Conservation (phyloP, 1,140 invertebrate species). For the Heliconius hewitsoni region DNA sequence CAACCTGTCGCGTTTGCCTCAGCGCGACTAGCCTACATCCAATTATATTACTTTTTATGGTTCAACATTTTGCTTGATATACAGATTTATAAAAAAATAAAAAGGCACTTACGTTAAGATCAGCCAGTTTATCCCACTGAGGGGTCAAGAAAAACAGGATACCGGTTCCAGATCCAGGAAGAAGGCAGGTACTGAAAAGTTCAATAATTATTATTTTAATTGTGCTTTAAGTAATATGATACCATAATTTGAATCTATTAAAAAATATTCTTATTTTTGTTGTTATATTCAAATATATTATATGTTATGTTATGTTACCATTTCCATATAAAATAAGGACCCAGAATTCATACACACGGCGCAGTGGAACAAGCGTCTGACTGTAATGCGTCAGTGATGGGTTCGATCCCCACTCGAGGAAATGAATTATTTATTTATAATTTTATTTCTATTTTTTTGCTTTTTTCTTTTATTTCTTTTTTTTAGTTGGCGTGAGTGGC, state of each 20-base stretch:
- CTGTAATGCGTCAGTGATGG: too few relatives aligned
- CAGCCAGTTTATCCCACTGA: slow-evolving; percentile 84
- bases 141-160: slow-evolving; percentile 90
- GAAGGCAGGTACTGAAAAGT: slow-evolving; percentile 82
- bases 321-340: too few relatives aligned
- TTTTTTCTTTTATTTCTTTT: too few relatives aligned
- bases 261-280: not conserved
- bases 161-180: slow-evolving; percentile 89
- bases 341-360: too few relatives aligned
- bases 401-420: too few relatives aligned
- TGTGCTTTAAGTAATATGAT: not conserved
- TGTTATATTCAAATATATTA: not conserved
- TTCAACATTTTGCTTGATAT: not conserved
- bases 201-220: slow-evolving; percentile 7
- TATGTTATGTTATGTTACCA: not conserved
- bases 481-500: too few relatives aligned
- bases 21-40: too few relatives aligned
- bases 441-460: too few relatives aligned
- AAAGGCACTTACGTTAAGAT: slow-evolving; percentile 59
- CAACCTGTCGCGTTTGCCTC: too few relatives aligned
- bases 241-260: not conserved
- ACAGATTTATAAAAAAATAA: not conserved
- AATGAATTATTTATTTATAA: too few relatives aligned
- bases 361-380: too few relatives aligned
- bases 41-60: too few relatives aligned